Evolutionary conservation across 2,888 invertebrate genomes (phyloP).

Genomic region (Hofmannophila pseudospretella): DNA sequence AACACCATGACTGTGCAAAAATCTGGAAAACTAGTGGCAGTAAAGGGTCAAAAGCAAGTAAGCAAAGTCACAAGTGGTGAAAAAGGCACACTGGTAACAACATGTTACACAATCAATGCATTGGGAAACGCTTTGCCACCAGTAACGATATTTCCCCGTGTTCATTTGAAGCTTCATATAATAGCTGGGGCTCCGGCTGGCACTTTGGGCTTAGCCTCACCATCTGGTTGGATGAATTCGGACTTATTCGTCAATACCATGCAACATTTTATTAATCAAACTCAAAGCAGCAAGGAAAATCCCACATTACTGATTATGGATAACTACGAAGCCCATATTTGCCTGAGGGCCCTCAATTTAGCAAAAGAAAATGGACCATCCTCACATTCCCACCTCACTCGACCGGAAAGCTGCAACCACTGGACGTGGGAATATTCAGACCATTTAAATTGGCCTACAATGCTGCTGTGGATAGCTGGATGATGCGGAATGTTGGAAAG

Average conservation of each 20-base stretch:
- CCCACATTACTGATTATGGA: constrained; percentile 13
- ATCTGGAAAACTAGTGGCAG: too few species aligned
- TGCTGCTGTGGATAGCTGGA: constrained; percentile 34
- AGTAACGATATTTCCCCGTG: constrained; percentile 36
- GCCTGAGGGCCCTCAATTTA: constrained; percentile 7
- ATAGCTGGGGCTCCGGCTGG: constrained; percentile 12
- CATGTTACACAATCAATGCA: constrained; percentile 30
- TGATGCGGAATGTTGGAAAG: constrained; percentile 42
- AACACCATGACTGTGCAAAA: too few species aligned
- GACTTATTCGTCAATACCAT: constrained; percentile 22
- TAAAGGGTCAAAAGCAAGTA: too few species aligned
- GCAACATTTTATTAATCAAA: constrained; percentile 37
- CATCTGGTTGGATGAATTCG: constrained; percentile 14
- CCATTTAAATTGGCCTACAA: constrained; percentile 37
- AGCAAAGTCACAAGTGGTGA: constrained; percentile 34
- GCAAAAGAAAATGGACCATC: constrained; percentile 14
- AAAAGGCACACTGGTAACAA: constrained; percentile 28
- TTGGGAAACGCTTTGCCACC: constrained; percentile 30
- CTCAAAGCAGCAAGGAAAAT: constrained; percentile 18
- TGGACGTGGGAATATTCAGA: constrained; percentile 42
- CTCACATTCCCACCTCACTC: constrained; percentile 49
- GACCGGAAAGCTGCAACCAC: constrained; percentile 47
- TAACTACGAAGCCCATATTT: constrained; percentile 18
- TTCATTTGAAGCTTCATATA: constrained; percentile 23
- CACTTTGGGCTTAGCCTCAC: constrained; percentile 13